Evolutionary conservation across 2,888 invertebrate species (phyloP), one percentile per base, ranked within the genome.

Genomic region (Amphipoea oculea): DNA sequence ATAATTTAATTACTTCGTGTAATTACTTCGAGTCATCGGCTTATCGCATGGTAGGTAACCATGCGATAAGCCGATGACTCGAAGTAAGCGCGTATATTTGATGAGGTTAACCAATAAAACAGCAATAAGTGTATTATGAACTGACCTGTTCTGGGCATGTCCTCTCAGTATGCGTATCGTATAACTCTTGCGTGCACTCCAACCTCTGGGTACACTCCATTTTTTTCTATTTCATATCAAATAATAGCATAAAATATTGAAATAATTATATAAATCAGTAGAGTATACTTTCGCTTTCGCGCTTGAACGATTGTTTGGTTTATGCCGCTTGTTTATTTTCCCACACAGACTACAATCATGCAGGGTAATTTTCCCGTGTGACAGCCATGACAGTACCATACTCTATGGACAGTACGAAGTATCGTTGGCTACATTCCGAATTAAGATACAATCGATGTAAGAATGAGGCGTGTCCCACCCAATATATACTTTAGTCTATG

Each of bases 121-220:
- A 23, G 20, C 36, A 23, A 62, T 69, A 51, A 14, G 17, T 62
- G 29, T n/a, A 29, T 0, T n/a, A 29, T 0, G n/a, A 17, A 66
- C 88, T 78, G 76, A 96, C 96, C 94, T 96, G 96, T 89, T 96
- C 95, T 4, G 93, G 93, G 72, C 88, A 91, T 76, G 88, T 79
- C 89, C 83, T 94, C 73, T 94, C 92, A 17, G 86, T 82, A 73
- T 89, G 90, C 29, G 90, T 89, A 23, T 89, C 89, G 81, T 91
- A 91, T 66, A 94, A 84, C 40, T 95, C 93, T 90, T 96, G 96
- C 23, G 96, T 95, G 87, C 92, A 94, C 85, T 95, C 95, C 36
- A 96, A 87, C 66, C 93, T 93, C 86, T 96, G 96, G 12, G 96
- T 96, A 89, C 95, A 95, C 90, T 96, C 96, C 96, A 96, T 95